These are phyloP conservation scores for Onychomys arenicola DNA, from an alignment of 2,797 vertebrate genomes.

Conservation along the genomic window DNA sequence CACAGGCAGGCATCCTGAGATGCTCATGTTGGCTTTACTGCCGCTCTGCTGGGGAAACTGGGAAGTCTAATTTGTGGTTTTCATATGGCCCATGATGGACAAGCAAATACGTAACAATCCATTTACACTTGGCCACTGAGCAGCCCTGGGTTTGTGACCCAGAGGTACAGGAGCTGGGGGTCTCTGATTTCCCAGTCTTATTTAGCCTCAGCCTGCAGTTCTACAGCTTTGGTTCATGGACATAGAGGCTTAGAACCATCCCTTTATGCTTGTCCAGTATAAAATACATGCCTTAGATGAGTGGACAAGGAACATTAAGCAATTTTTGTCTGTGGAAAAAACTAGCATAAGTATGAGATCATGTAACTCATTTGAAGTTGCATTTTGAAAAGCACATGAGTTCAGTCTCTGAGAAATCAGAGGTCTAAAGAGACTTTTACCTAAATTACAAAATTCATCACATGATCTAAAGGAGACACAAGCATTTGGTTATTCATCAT, in stretches of 20 bases:
- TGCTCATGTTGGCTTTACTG: not conserved
- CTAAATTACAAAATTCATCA: not conserved
- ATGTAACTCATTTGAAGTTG: not conserved
- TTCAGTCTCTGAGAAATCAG: not conserved
- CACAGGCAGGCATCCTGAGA: not conserved
- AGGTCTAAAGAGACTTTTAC: not conserved
- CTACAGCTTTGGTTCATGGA: not conserved
- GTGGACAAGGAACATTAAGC: not conserved
- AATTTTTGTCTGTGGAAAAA: not conserved
- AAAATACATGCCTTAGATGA: not conserved
- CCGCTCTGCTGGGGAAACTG: not conserved
- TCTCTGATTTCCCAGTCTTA: not conserved
- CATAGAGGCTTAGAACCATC: not conserved
- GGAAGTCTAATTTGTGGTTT: not conserved
- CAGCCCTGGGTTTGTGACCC: not conserved
- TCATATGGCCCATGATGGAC: not conserved
- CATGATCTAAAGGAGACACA: not conserved
- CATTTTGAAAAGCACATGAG: not conserved
- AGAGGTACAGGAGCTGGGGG: too few relatives aligned
- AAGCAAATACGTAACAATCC: not conserved
- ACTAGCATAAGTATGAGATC: not conserved
- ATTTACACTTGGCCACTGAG: not conserved
- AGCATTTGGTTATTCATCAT: not conserved
- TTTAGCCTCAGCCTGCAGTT: not conserved
- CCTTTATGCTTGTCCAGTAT: not conserved